These are phyloP conservation scores for Oryctes rhinoceros DNA, from an alignment of 1,140 invertebrate genomes.

Conservation along the genomic window DNA sequence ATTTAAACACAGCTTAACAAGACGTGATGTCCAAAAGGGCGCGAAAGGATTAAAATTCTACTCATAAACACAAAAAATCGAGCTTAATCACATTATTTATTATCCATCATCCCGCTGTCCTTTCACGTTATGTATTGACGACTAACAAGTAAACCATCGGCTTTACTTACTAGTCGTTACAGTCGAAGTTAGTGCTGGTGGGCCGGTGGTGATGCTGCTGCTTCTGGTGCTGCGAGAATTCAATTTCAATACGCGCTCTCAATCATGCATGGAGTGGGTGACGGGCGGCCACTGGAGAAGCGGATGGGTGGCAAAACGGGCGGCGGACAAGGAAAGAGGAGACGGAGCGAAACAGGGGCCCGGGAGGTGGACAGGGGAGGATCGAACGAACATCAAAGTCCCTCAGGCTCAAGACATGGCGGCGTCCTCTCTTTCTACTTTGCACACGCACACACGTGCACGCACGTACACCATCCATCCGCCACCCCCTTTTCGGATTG, in stretches of 20 bases:
- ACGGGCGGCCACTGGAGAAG: constrained; percentile 44
- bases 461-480: constrained; percentile 44
- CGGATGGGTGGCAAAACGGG: constrained; percentile 22
- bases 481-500: constrained; percentile 52
- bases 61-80: no score
- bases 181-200: background rate
- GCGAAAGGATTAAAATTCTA: no score
- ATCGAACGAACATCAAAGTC: constrained; percentile 56
- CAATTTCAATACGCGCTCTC: constrained; percentile 61
- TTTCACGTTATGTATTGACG: no score
- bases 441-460: constrained; percentile 30
- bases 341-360: constrained; percentile 34
- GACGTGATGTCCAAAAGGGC: no score
- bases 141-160: no score
- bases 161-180: no score
- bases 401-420: constrained; percentile 47
- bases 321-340: constrained; percentile 23
- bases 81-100: no score
- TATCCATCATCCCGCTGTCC: no score
- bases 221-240: constrained; percentile 55
- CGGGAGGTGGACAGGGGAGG: constrained; percentile 42
- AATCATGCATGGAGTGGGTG: constrained; percentile 59
- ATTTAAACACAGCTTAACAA: no score
- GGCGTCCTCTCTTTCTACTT: constrained; percentile 43
- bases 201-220: constrained; percentile 58